These are phyloP conservation scores for Ailuropoda melanoleuca DNA, from an alignment of 2,113 vertebrate genomes.

Conservation along the genomic window DNA sequence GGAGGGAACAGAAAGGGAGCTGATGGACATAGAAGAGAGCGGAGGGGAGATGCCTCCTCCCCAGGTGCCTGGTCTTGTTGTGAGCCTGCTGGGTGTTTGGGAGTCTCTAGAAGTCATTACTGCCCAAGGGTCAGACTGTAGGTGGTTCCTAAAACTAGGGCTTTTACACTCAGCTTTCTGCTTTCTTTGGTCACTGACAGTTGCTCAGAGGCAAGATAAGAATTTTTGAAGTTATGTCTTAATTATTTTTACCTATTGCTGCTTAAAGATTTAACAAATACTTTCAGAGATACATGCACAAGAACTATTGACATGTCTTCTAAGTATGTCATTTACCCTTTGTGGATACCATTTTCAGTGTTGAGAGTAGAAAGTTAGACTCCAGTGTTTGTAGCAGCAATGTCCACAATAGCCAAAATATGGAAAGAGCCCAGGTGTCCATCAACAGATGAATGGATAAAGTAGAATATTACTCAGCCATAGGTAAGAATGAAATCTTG, in stretches of 20 bases:
- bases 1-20: not conserved
- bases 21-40: not conserved
- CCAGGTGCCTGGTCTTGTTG: not conserved
- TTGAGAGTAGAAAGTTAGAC: not conserved
- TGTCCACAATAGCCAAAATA: no score
- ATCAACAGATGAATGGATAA: not conserved
- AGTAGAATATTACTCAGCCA: not conserved
- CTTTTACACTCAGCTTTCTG: not conserved
- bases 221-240: not conserved
- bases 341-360: not conserved
- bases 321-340: not conserved
- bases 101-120: not conserved
- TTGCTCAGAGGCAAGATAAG: not conserved
- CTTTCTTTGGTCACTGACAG: not conserved
- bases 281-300: not conserved
- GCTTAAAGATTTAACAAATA: not conserved
- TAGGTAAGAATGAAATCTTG: not conserved
- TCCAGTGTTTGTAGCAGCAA: not conserved
- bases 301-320: not conserved
- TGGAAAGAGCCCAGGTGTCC: not conserved
- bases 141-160: not conserved
- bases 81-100: not conserved
- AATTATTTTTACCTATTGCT: conserved; percentile 1
- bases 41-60: not conserved
- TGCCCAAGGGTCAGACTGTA: not conserved